phyloP scores from a whole-genome alignment of 1,140 invertebrate species.

The Bombus confusus region DNA sequence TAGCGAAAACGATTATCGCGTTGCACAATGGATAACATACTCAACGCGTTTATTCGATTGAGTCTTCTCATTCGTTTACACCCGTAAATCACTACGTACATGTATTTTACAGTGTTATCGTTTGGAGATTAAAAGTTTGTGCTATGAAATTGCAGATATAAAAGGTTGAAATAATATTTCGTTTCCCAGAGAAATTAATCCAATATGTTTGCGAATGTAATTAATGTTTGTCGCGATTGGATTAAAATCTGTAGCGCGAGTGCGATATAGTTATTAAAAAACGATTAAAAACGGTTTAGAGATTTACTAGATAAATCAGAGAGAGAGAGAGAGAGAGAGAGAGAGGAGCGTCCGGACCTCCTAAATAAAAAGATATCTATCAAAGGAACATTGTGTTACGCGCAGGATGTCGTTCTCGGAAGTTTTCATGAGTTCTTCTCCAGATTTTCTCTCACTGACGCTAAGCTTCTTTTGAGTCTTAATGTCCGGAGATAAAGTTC shows the following conservation, averaged over 20 bases:
- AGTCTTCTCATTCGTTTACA: not conserved
- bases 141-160: not conserved
- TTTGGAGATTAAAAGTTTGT: not conserved
- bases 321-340: no score
- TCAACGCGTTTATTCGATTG: not conserved
- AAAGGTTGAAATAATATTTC: not conserved
- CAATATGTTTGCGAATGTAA: not conserved
- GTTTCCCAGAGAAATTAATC: not conserved
- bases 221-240: not conserved
- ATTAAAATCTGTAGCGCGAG: no score
- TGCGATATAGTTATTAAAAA: not conserved
- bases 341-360: not conserved
- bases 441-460: not conserved
- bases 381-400: not conserved
- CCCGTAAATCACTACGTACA: not conserved
- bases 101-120: not conserved
- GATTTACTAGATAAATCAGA: not conserved
- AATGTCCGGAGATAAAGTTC: slow-evolving; percentile 19
- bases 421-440: not conserved
- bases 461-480: slow-evolving; percentile 27
- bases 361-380: not conserved
- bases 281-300: not conserved
- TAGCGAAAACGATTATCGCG: not conserved
- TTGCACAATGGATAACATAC: not conserved
- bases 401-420: not conserved